A percentile compares a stretch with the other conserved stretches of the same genome.
phyloP scores from a whole-genome alignment of 2,888 invertebrate species.

The Mythimna loreyi region DNA sequence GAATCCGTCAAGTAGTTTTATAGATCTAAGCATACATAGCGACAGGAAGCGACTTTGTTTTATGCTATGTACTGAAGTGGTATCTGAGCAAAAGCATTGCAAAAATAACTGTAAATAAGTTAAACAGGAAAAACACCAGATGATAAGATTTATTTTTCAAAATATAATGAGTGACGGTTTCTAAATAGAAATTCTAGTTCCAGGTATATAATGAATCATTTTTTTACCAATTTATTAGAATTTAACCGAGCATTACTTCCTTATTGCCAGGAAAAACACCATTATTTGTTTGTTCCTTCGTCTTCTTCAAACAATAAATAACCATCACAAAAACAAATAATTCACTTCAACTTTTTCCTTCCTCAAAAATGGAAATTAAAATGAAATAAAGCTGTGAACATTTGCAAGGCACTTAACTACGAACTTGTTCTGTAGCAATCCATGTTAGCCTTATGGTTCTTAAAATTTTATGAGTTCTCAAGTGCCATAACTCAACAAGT shows the following conservation, averaged over 20 bases:
- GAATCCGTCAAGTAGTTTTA: no score
- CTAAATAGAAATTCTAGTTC: no score
- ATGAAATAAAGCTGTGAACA: slow-evolving; percentile 33
- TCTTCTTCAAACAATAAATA: background rate
- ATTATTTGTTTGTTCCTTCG: background rate
- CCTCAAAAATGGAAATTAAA: slow-evolving; percentile 18
- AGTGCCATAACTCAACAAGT: slow-evolving; percentile 79
- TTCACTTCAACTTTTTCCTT: background rate
- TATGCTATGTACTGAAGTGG: no score
- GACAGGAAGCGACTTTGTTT: no score
- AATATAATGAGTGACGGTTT: background rate
- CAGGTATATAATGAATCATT: background rate
- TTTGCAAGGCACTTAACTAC: slow-evolving; percentile 33
- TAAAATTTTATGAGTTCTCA: slow-evolving; percentile 69
- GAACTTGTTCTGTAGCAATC: slow-evolving; percentile 55
- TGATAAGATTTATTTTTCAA: background rate
- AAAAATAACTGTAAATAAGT: no score
- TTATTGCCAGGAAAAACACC: background rate
- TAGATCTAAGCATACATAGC: no score
- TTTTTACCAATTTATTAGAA: background rate
- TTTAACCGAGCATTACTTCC: background rate
- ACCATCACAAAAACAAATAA: background rate
- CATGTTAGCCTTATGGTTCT: slow-evolving; percentile 61
- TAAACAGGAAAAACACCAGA: background rate
- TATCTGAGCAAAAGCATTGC: no score